phyloP scores from a whole-genome alignment of 2,888 invertebrate species.

The Cerceris ruficornis region DNA sequence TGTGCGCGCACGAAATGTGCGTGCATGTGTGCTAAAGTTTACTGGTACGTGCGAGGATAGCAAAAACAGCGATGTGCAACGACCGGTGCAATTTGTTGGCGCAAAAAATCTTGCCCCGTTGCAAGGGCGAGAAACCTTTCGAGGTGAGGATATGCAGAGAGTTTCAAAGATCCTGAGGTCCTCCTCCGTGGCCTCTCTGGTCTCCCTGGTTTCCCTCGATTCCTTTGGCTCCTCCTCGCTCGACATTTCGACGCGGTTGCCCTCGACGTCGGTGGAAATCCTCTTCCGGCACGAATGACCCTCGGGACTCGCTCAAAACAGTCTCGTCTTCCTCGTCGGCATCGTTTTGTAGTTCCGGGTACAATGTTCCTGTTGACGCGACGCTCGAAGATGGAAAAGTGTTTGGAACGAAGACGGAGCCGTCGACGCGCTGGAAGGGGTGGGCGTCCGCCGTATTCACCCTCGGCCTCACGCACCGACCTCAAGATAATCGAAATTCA shows the following conservation, averaged over 20 bases:
- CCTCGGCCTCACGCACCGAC: constrained; percentile 38
- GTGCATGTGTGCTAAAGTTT: constrained; percentile 1
- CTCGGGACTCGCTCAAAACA: constrained; percentile 1
- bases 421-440: constrained; percentile 43
- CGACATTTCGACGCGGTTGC: constrained; percentile 39
- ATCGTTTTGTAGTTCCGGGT: constrained; percentile 8
- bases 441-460: constrained; percentile 51
- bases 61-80: neutral
- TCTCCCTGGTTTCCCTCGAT: constrained; percentile 24
- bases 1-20: constrained; percentile 18
- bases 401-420: constrained; percentile 59
- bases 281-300: neutral
- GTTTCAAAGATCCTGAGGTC: constrained; percentile 90
- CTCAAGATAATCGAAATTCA: constrained; percentile 68
- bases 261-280: neutral
- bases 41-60: constrained; percentile 9
- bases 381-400: constrained; percentile 35
- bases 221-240: constrained; percentile 44
- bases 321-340: constrained; percentile 6
- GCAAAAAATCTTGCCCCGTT: constrained; percentile 3
- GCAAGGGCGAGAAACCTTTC: constrained; percentile 81
- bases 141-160: constrained; percentile 84
- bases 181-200: constrained; percentile 82
- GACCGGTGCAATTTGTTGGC: constrained; percentile 1
- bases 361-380: neutral